Base-by-base conservation (phyloP, 2,888 invertebrate species). In the Pyrochroa serraticornis region DNA sequence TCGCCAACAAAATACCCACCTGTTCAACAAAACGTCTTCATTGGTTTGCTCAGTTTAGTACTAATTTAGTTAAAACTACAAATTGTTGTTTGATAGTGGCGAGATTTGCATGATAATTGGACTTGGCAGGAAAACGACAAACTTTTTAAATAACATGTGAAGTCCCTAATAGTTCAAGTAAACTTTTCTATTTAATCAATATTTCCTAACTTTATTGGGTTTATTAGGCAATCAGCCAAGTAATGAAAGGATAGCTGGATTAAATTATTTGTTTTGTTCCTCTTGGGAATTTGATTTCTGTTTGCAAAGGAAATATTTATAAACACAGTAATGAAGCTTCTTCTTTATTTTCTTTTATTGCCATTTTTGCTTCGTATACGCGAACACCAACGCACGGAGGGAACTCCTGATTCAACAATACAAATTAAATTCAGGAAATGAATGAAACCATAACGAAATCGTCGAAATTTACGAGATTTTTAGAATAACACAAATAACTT, bases 281-380 rank as follows among this genome's bases (percentile, higher is more conserved):
- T 43, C 50, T 43, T 42, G 39, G 34, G 32, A 43, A 50, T 50
- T 52, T 52, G 45, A 52, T 52, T 52, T 45, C 38, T 45, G 52
- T 52, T 52, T 52, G 52, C 32, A 37, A 32, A 52, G 52, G 38
- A 52, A 45, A 52, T 52, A 52, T 52, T 52, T 52, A 52, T 52
- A 52, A 45, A 14, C 37, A 36, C 44, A 9, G 38, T 52, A 52
- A 52, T 52, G 52, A 52, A 52, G 37, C 45, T 14, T 32, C 39
- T 45, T 12, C 52, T 45, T 52, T 52, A 34, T 37, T 52, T 51
- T 45, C 51, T 52, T 36, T 39, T 49, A 49, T 48, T 48, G 38
- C 2, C 13, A 22, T 12, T 49, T 45, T 35, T 34, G 5, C 22
- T 22, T 22, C 22, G 5, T 22, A 22, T 5, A 22, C 22, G 22